phyloP scores from a whole-genome alignment of 1,140 invertebrate species.

The Bombyx mori region DNA sequence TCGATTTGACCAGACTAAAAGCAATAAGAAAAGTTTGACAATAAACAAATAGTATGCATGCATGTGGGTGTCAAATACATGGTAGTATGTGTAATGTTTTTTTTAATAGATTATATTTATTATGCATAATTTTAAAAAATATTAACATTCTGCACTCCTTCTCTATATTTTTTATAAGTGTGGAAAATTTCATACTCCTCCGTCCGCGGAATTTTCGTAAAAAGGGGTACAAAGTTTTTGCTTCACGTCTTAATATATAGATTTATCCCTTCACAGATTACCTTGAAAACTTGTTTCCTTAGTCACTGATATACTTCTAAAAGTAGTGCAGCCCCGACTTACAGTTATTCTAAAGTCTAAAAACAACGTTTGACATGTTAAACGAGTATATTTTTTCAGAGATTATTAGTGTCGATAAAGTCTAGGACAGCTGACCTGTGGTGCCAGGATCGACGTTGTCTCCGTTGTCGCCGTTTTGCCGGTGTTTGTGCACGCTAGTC shows the following conservation, averaged over 20 bases:
- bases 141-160: no score
- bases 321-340: slow-evolving; percentile 3
- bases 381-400: slow-evolving; percentile 6
- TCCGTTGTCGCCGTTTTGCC: slow-evolving; percentile 55
- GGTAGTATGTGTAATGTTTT: no score
- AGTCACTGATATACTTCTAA: slow-evolving; percentile 14
- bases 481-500: slow-evolving; percentile 40
- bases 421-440: slow-evolving; percentile 35
- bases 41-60: no score
- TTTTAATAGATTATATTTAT: no score
- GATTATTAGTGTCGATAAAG: not conserved
- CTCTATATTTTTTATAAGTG: no score
- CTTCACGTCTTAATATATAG: not conserved
- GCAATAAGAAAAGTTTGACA: no score
- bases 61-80: no score
- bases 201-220: no score
- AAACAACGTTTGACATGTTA: slow-evolving; percentile 8
- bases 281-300: slow-evolving; percentile 27
- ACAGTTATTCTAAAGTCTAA: slow-evolving; percentile 13
- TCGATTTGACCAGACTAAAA: no score
- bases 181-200: no score
- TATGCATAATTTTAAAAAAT: no score
- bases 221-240: no score
- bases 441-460: slow-evolving; percentile 45
- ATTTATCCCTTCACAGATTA: slow-evolving; percentile 33